Percentiles rank a stretch among this genome's conserved stretches.
Evolutionary conservation across 1,140 invertebrate species (phyloP).

Genomic region (Antheraea mylitta): DNA sequence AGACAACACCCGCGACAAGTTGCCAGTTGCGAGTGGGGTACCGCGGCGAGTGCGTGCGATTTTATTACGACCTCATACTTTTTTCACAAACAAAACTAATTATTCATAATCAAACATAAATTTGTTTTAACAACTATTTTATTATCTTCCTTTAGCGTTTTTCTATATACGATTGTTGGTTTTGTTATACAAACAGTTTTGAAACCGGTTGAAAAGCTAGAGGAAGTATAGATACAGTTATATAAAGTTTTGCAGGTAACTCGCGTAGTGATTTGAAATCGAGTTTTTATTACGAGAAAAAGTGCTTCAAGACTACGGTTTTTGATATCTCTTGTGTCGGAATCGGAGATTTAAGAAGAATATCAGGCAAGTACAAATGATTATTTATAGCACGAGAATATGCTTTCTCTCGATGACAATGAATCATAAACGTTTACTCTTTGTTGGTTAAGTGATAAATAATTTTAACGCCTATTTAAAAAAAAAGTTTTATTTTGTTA

Average conservation of each 20-base stretch:
- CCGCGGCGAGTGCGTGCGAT: conserved; percentile 30
- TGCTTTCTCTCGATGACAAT: background rate
- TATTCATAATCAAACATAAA: background rate
- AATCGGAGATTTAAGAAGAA: background rate
- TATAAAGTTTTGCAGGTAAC: conserved; percentile 37
- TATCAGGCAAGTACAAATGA: background rate
- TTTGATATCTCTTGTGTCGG: background rate
- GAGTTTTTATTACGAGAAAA: conserved; percentile 1
- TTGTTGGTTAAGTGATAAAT: background rate
- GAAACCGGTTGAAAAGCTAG: conserved; percentile 37
- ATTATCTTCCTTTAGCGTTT: background rate
- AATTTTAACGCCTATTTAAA: background rate
- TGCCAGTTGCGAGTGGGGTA: conserved; percentile 37
- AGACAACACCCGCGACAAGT: conserved; percentile 18
- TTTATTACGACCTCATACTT: background rate
- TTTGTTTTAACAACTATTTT: background rate
- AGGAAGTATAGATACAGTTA: conserved; percentile 40
- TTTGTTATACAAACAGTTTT: background rate
- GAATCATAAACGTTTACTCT: background rate
- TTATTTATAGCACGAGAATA: background rate
- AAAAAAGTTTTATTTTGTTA: too few species aligned
- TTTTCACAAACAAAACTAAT: conserved; percentile 7
- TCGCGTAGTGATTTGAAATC: conserved; percentile 1
- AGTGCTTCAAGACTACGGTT: background rate
- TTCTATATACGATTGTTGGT: background rate